These are phyloP conservation scores for Sweltsa coloradensis DNA, from an alignment of 1,140 invertebrate species.

Conservation along the genomic window DNA sequence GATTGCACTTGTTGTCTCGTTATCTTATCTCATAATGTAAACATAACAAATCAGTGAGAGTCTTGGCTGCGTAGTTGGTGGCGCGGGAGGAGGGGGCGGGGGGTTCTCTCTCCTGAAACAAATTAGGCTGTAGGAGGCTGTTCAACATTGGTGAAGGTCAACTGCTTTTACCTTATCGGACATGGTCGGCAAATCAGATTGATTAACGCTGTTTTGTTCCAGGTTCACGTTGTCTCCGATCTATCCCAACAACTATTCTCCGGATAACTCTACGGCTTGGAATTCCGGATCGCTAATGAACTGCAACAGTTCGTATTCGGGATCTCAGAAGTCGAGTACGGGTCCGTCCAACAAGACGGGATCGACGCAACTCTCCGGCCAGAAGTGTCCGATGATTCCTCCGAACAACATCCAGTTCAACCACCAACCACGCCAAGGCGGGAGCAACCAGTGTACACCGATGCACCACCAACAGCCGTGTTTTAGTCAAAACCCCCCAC, in stretches of 20 bases:
- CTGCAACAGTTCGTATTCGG: constrained; percentile 32
- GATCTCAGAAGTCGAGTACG: constrained; percentile 39
- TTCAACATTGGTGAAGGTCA: not conserved
- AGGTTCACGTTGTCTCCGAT: not conserved
- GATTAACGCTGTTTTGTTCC: not conserved
- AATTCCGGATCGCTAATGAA: constrained; percentile 19
- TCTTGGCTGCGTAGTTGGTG: too few relatives aligned
- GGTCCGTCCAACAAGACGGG: constrained; percentile 41
- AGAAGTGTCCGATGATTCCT: not conserved
- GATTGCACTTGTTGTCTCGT: too few relatives aligned
- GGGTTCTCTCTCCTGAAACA: too few relatives aligned
- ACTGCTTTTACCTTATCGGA: not conserved
- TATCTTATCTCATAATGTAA: too few relatives aligned
- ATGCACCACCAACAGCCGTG: not conserved
- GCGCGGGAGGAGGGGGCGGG: too few relatives aligned
- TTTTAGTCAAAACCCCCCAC: not conserved
- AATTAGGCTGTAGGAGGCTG: too few relatives aligned
- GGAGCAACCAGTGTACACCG: not conserved
- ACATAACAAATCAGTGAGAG: too few relatives aligned
- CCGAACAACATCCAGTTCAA: not conserved
- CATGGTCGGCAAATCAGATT: not conserved
- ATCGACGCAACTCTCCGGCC: constrained; percentile 29
- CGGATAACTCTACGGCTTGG: not conserved
- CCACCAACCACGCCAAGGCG: not conserved
- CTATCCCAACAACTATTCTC: not conserved